A percentile compares a stretch with the other conserved stretches of the same genome.
These are phyloP conservation scores for Actinia equina DNA, from an alignment of 64 coral and sea anemone species.

Conservation along the genomic window DNA sequence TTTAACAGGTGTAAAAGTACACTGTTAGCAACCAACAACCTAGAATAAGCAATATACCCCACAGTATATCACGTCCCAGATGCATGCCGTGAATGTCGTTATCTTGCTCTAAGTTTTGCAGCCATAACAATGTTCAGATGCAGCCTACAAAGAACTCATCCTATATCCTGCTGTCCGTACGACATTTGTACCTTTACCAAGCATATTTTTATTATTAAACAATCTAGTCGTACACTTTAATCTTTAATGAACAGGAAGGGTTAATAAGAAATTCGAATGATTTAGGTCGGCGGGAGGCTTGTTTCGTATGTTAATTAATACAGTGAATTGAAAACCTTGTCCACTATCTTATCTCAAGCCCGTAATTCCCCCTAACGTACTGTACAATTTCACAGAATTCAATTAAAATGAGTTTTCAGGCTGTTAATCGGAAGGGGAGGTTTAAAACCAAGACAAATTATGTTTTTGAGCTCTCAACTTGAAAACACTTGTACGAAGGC, in stretches of 20 bases:
- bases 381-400: background rate
- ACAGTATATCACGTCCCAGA: background rate
- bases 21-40: background rate
- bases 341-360: background rate
- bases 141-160: background rate
- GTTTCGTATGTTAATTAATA: background rate
- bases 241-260: constrained; percentile 6
- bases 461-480: background rate
- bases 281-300: background rate
- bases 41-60: background rate
- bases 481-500: constrained; percentile 1
- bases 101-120: background rate
- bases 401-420: background rate
- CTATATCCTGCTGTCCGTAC: background rate
- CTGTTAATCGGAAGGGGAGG: background rate
- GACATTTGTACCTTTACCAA: background rate
- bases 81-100: background rate
- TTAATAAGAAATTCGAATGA: constrained; percentile 8
- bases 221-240: background rate
- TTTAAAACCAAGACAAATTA: background rate
- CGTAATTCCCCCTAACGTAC: background rate
- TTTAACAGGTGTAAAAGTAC: background rate
- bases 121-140: background rate
- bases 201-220: constrained; percentile 5
- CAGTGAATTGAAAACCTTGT: background rate